A percentile compares a stretch with the other conserved stretches of the same genome.
Conservation (phyloP, 2,113 vertebrate genomes). For the rat (Rattus norvegicus) region GRCr8 NC_086019.1:25802001-25802500, state of each 20-base stretch:
- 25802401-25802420: neutral
- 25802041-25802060: conserved; percentile 34
- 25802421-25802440: neutral
- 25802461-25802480: neutral
- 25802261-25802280: neutral
- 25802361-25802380: neutral
- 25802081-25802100: neutral
- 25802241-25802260: neutral
- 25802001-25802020: conserved; percentile 22
- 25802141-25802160: neutral
- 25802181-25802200: neutral
- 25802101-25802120: conserved; percentile 25
- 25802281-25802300: neutral
- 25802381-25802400: neutral
- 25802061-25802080: conserved; percentile 35
- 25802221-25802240: neutral
- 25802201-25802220: neutral
- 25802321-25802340: neutral
- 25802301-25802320: neutral
- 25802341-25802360: neutral
- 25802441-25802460: neutral
- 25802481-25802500: neutral
- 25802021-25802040: conserved; percentile 1
- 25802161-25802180: neutral
- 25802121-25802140: conserved; percentile 11